phyloP scores from a whole-genome alignment of 2,888 invertebrate genomes.

The Lysandra coridon region DNA sequence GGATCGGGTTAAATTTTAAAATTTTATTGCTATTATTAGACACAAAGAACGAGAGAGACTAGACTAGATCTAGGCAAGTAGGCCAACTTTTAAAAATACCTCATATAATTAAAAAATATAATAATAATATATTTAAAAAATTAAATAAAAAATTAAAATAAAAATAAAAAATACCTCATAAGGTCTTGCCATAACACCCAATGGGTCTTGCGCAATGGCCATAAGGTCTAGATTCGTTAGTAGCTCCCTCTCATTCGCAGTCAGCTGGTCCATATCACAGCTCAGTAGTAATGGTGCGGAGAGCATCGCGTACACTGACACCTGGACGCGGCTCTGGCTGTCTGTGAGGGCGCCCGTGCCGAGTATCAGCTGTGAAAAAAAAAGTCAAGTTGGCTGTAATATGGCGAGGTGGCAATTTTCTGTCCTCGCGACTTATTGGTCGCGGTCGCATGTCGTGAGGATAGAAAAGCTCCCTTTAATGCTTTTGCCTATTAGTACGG shows the following conservation, averaged over 20 bases:
- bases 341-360: conserved; percentile 76
- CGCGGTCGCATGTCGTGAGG: too few species aligned
- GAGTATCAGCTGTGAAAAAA: conserved; percentile 65
- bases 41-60: not conserved
- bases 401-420: too few species aligned
- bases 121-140: too few species aligned
- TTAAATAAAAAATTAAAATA: too few species aligned
- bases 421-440: too few species aligned
- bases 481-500: too few species aligned
- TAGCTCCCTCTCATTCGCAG: conserved; percentile 71
- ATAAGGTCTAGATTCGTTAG: conserved; percentile 82
- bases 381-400: not conserved
- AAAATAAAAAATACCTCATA: conserved; percentile 48
- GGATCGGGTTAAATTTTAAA: too few species aligned
- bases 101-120: too few species aligned
- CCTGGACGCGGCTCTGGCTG: conserved; percentile 81
- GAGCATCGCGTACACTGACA: conserved; percentile 83
- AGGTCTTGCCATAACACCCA: conserved; percentile 81
- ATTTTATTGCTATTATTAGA: too few species aligned
- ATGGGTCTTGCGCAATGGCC: conserved; percentile 82
- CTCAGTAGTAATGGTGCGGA: conserved; percentile 85
- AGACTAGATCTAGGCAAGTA: not conserved
- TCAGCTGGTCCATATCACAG: conserved; percentile 76
- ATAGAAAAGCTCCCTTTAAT: too few species aligned
- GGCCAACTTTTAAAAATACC: too few species aligned